Conservation (phyloP, 2,888 invertebrate species). For the Drosophila incognita region DNA sequence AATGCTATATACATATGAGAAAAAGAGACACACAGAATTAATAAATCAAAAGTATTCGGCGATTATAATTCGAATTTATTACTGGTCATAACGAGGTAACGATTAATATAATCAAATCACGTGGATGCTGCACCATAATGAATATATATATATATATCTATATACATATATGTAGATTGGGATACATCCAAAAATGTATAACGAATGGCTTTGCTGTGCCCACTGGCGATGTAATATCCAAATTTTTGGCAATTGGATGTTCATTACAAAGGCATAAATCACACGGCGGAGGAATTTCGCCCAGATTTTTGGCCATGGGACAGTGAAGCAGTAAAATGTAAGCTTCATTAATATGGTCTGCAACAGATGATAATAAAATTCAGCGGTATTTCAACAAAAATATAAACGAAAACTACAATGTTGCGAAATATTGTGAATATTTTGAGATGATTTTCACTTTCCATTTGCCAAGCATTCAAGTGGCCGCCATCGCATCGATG, state of each 20-base stretch:
- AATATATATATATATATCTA: not conserved
- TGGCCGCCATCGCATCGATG: conserved; percentile 9
- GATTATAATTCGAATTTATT: not conserved
- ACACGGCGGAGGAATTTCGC: conserved; percentile 4
- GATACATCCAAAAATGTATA: not conserved
- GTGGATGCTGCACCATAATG: not conserved
- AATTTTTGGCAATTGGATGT: conserved; percentile 33
- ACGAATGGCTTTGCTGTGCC: not conserved
- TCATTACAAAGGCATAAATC: conserved; percentile 26
- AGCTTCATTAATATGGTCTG: conserved; percentile 40
- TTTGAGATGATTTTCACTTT: conserved; percentile 12
- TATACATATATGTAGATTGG: not conserved
- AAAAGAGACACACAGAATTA: not conserved
- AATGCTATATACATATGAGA: not conserved
- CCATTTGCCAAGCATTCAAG: conserved; percentile 16
- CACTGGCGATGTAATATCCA: conserved; percentile 24
- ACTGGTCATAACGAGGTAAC: not conserved
- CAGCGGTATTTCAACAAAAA: conserved; percentile 29
- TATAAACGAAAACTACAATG: conserved; percentile 15
- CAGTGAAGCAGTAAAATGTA: conserved; percentile 42
- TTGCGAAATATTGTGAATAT: not conserved
- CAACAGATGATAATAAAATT: conserved; percentile 43
- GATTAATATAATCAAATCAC: not conserved
- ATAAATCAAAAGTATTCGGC: not conserved
- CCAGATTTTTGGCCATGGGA: conserved; percentile 14